A percentile compares a stretch with the other conserved stretches of the same genome.
Evolutionary conservation across 64 coral and sea anemone species (phyloP).

Genomic region (Montipora sp.): DNA sequence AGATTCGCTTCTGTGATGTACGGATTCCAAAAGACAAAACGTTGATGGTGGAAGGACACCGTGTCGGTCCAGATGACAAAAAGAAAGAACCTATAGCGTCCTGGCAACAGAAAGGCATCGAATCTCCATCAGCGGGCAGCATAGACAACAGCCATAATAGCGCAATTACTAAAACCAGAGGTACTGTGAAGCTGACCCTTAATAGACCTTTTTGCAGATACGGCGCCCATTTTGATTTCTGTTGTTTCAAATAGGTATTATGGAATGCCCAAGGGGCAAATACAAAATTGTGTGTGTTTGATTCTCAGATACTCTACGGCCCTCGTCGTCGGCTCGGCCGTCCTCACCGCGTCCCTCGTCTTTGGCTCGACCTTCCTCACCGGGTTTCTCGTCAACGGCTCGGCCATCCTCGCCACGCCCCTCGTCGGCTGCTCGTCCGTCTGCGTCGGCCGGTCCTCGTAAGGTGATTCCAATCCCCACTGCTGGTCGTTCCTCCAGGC

Average conservation of each 20-base stretch:
- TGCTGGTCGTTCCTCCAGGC: slow-evolving; percentile 52
- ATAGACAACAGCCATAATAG: slow-evolving; percentile 20
- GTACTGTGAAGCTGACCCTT: not conserved
- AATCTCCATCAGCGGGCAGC: slow-evolving; percentile 4
- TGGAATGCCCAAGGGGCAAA: no score
- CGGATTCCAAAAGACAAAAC: slow-evolving; percentile 79
- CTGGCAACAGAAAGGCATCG: slow-evolving; percentile 10
- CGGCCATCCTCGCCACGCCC: slow-evolving; percentile 25
- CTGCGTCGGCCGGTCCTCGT: not conserved
- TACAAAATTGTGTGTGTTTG: not conserved
- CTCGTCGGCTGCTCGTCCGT: slow-evolving; percentile 30
- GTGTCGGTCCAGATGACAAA: slow-evolving; percentile 57
- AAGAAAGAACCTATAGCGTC: not conserved
- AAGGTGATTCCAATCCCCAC: slow-evolving; percentile 52
- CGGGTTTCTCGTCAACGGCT: slow-evolving; percentile 47
- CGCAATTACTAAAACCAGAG: not conserved
- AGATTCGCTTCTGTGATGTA: slow-evolving; percentile 52
- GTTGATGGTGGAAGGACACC: slow-evolving; percentile 78
- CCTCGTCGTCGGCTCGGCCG: slow-evolving; percentile 25
- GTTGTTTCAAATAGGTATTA: no score
- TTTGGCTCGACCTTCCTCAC: slow-evolving; percentile 3
- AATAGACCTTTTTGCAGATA: no score
- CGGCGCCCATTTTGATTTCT: no score
- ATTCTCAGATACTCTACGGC: not conserved
- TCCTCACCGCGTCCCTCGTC: slow-evolving; percentile 47